phyloP scores from a whole-genome alignment of 2,113 vertebrate genomes.

The Cinclus mexicanus region DNA sequence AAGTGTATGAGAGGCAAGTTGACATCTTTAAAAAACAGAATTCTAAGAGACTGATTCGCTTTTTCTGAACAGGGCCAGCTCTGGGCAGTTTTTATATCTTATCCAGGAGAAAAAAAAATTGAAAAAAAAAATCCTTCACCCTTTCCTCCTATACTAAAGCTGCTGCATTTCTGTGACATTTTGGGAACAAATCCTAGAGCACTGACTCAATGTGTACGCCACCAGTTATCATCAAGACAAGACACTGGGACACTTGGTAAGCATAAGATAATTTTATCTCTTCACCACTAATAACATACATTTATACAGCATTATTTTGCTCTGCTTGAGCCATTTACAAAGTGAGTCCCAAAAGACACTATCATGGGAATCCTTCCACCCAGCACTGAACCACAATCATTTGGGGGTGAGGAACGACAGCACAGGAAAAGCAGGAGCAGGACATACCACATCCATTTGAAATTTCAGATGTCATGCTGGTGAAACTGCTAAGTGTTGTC shows the following conservation, averaged over 20 bases:
- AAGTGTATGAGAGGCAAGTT: slow-evolving; percentile 13
- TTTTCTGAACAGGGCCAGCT: slow-evolving; percentile 46
- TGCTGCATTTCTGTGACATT: slow-evolving; percentile 34
- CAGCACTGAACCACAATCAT: not conserved
- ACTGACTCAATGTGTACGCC: slow-evolving; percentile 27
- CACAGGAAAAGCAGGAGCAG: not conserved
- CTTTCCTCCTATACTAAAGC: not conserved
- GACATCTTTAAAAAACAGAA: slow-evolving; percentile 39
- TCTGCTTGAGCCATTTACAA: not conserved
- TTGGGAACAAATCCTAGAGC: slow-evolving; percentile 42
- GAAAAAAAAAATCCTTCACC: not conserved
- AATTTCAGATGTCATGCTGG: not conserved
- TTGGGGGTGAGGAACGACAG: not conserved
- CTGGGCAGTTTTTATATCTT: slow-evolving; percentile 42
- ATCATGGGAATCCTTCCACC: not conserved
- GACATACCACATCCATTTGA: not conserved
- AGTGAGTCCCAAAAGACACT: not conserved
- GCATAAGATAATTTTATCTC: slow-evolving; percentile 15
- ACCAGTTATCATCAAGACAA: slow-evolving; percentile 43
- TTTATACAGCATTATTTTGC: not conserved
- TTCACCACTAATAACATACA: not conserved
- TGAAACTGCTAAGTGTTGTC: not conserved
- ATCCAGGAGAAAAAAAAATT: not conserved
- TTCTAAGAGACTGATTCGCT: not conserved
- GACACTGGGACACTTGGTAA: slow-evolving; percentile 15